Evolutionary conservation across 1,140 invertebrate genomes (phyloP), one percentile per base, ranked within the genome.

Genomic region (Ericerus pela): DNA sequence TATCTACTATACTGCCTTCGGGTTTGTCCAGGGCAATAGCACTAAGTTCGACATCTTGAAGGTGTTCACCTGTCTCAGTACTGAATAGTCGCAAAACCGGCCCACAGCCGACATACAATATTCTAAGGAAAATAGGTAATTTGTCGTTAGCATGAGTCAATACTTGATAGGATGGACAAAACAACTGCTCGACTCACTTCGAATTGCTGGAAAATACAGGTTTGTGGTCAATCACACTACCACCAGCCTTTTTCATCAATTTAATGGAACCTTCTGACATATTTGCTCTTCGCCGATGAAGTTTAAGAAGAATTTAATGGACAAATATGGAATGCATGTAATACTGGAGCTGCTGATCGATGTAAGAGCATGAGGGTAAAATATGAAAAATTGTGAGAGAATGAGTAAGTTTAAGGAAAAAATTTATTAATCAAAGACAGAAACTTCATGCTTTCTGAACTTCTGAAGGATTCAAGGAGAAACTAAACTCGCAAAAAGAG

Each of bases 21-120:
- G 30, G 53, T 27, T 65, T 71, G 70, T 52, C 67, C 63, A 14
- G 67, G 70, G 61, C 65, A 68, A 10, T 73, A 64, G 16, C 73
- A 6, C 69, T 65, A 33, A 72, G 70, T 60, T 72, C 72, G 33
- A 78, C 73, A 59, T 78, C 73, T 58, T 62, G 61, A 3, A 76
- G 64, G 58, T 72, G 71, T 62, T 77, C 74, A 22, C 72, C 75
- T 2, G 76, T 77, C 62, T 71, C 68, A 0, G 71, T 70, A 62
- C 71, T 79, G 57, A 77, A 81, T n/a, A 73, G 72, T 55, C 73
- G 69, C 37, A 82, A 71, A 26, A 69, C 62, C 36, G 75, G 68
- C 20, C 73, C 73, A 66, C 72, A 75, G 10, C 76, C 64, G 54
- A 80, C 69, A 60, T 77, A 79, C 8, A 82, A 60, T 59, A 68